Percentiles rank a stretch among this genome's conserved stretches.
phyloP scores from a whole-genome alignment of 2,113 vertebrate genomes.

The Apteryx mantelli region DNA sequence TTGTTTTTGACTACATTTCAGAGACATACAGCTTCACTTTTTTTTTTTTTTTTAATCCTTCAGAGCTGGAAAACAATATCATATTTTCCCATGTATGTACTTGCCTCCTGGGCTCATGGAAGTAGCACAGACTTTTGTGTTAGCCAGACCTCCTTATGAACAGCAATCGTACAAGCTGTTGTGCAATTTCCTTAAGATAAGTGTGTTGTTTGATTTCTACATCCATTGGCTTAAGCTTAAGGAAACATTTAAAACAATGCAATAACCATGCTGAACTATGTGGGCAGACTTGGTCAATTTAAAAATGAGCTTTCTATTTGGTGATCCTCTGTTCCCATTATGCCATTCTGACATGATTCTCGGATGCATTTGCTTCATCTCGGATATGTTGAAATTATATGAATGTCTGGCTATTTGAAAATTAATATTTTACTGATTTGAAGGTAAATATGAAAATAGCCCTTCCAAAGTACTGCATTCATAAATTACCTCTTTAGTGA shows the following conservation, averaged over 20 bases:
- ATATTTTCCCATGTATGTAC: not conserved
- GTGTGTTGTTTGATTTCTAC: not conserved
- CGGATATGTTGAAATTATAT: not conserved
- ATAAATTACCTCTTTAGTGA: too few species aligned
- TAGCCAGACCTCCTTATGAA: not conserved
- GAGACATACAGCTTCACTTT: not conserved
- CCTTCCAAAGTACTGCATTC: not conserved
- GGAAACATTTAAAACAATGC: not conserved
- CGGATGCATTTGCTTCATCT: not conserved
- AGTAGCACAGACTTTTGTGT: conserved; percentile 42
- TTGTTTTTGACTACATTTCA: conserved; percentile 31
- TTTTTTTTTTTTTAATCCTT: not conserved
- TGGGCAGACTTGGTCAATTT: not conserved
- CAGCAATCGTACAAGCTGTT: not conserved
- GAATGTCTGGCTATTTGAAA: not conserved
- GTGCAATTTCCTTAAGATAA: conserved; percentile 37
- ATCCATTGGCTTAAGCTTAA: not conserved
- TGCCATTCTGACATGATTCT: not conserved
- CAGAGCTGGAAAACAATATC: not conserved
- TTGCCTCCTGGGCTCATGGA: conserved; percentile 32
- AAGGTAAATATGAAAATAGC: not conserved
- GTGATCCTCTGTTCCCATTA: not conserved
- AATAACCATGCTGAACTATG: not conserved
- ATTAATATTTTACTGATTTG: not conserved
- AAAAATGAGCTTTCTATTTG: not conserved